A percentile compares a stretch with the other conserved stretches of the same genome.
These are phyloP conservation scores for Arrhopalites spinosus DNA, from an alignment of 2,888 invertebrate species.

Conservation along the genomic window DNA sequence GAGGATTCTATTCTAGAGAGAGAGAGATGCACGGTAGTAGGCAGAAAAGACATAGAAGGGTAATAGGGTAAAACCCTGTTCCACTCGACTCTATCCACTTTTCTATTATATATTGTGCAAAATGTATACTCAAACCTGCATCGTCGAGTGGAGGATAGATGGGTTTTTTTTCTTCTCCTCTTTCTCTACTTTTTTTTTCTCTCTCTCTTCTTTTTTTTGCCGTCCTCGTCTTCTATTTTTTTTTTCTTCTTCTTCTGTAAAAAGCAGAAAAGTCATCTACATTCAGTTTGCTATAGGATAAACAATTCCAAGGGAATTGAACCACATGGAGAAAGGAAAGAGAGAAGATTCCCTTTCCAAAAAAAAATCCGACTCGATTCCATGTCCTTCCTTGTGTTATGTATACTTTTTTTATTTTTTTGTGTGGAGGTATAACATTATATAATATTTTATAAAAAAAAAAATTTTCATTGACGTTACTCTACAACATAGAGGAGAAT, in stretches of 20 bases:
- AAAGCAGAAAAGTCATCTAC: conserved; percentile 28
- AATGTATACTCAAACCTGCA: not conserved
- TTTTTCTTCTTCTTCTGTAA: not conserved
- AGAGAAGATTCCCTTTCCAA: not conserved
- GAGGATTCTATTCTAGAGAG: too few species aligned
- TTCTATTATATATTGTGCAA: conserved; percentile 16
- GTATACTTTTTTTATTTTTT: too few species aligned
- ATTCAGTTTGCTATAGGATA: conserved; percentile 17
- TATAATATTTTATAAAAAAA: too few species aligned
- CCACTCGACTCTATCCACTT: conserved; percentile 19
- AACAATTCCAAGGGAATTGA: conserved; percentile 25
- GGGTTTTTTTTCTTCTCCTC: not conserved
- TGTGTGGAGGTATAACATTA: not conserved
- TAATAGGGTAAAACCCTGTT: conserved; percentile 24
- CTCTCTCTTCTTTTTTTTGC: not conserved
- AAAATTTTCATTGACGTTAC: too few species aligned
- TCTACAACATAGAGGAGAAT: too few species aligned
- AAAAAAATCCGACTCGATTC: conserved; percentile 18
- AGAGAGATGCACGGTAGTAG: too few species aligned
- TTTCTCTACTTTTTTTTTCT: not conserved
- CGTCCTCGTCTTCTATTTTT: not conserved
- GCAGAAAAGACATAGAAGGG: conserved; percentile 4
- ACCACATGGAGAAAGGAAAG: conserved; percentile 17
- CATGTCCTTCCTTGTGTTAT: too few species aligned
- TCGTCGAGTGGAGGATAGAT: not conserved